A percentile compares a stretch with the other conserved stretches of the same genome.
Conservation (phyloP, 2,797 vertebrate genomes). For the Ptychobarbus kaznakovi region DNA sequence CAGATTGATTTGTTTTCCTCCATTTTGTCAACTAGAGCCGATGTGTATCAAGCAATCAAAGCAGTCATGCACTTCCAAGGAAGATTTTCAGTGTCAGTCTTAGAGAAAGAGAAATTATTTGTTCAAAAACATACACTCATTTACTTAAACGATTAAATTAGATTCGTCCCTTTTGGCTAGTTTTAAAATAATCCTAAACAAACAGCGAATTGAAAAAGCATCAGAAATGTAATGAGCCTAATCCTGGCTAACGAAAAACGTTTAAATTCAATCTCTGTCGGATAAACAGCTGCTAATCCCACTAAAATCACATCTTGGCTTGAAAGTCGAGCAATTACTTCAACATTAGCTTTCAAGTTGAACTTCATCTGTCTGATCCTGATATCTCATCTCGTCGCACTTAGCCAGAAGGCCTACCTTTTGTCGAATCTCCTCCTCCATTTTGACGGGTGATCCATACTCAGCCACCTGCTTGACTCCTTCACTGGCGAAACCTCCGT, state of each 20-base stretch:
- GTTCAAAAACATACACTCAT: background rate
- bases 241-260: background rate
- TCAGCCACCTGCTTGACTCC: slow-evolving; percentile 96
- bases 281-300: slow-evolving; percentile 21
- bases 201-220: background rate
- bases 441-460: slow-evolving; percentile 94
- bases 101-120: background rate
- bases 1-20: background rate
- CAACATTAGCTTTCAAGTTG: background rate
- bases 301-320: background rate
- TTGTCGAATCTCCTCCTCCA: slow-evolving; percentile 98
- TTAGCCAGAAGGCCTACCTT: slow-evolving; percentile 79
- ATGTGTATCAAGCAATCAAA: background rate
- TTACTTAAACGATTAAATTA: background rate
- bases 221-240: background rate
- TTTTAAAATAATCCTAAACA: background rate
- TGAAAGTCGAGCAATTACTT: background rate
- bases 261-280: background rate
- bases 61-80: background rate
- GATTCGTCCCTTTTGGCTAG: background rate
- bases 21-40: background rate
- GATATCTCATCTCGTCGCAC: background rate
- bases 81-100: background rate
- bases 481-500: slow-evolving; percentile 92
- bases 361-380: background rate